These are phyloP conservation scores for Hylaea fasciaria DNA, from an alignment of 2,888 invertebrate species.

Conservation along the genomic window DNA sequence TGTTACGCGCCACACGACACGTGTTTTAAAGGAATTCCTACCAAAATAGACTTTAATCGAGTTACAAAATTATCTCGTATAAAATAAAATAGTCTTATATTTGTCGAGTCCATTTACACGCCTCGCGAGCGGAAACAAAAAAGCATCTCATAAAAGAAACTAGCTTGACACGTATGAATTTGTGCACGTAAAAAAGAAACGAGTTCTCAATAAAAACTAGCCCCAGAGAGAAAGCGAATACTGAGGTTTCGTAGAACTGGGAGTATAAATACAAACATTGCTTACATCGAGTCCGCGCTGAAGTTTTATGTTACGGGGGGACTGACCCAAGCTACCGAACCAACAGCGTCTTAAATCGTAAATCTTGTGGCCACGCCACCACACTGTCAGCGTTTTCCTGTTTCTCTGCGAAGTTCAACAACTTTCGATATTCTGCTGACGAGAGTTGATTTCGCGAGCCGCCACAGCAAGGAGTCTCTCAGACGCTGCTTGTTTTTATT, in stretches of 20 bases:
- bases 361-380: constrained; percentile 58
- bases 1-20: constrained; percentile 42
- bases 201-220: constrained; percentile 54
- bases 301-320: constrained; percentile 61
- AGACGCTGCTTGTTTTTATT: constrained; percentile 38
- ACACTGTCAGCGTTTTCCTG: constrained; percentile 61
- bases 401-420: constrained; percentile 62
- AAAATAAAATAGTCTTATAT: constrained; percentile 36
- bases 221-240: constrained; percentile 55
- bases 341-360: constrained; percentile 53
- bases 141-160: constrained; percentile 43
- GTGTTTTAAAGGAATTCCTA: constrained; percentile 44
- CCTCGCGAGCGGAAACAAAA: constrained; percentile 46
- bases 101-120: constrained; percentile 38
- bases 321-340: constrained; percentile 64
- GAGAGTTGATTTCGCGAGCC: constrained; percentile 47
- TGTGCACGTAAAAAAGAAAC: constrained; percentile 60
- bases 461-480: constrained; percentile 9
- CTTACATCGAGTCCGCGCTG: constrained; percentile 34
- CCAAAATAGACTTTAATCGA: constrained; percentile 36
- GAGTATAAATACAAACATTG: constrained; percentile 47
- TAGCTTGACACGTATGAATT: constrained; percentile 50
- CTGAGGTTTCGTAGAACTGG: constrained; percentile 49
- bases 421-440: constrained; percentile 56
- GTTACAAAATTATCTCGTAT: constrained; percentile 25